Conservation (phyloP, 92 coral and sea anemone genomes). For the Porites lobata region DNA sequence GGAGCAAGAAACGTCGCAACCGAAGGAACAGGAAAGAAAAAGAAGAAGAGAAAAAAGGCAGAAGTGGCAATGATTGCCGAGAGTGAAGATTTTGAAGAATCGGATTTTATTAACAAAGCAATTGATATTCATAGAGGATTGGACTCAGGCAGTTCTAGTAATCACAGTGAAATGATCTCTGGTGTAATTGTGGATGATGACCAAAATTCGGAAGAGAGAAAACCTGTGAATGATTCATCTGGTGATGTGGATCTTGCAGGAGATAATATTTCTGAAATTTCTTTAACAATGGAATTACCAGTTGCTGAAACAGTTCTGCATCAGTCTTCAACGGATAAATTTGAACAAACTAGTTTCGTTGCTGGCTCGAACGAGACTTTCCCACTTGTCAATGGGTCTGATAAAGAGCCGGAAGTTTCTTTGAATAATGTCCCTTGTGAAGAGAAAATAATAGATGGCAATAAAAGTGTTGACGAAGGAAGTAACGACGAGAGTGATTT, state of each 20-base stretch:
- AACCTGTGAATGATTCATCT: not conserved
- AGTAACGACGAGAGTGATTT: not conserved
- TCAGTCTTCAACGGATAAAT: not conserved
- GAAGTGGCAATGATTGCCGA: constrained; percentile 86
- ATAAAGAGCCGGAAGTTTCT: not conserved
- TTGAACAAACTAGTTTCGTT: constrained; percentile 1
- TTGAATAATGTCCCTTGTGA: not conserved
- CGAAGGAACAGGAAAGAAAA: constrained; percentile 65
- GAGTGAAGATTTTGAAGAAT: constrained; percentile 55
- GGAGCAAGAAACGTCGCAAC: not conserved
- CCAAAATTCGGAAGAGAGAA: not conserved
- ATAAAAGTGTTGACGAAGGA: not conserved
- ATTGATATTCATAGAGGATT: constrained; percentile 9
- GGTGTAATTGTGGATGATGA: not conserved
- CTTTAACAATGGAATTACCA: constrained; percentile 48
- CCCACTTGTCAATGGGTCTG: not conserved
- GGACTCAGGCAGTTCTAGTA: not conserved
- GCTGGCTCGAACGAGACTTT: not conserved
- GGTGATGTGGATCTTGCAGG: constrained; percentile 13
- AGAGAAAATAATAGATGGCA: not conserved
- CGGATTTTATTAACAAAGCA: not conserved
- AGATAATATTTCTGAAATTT: constrained; percentile 6
- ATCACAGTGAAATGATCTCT: not conserved
- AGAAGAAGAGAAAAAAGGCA: constrained; percentile 74
- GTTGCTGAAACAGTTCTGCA: constrained; percentile 27